These are phyloP conservation scores for Nothobranchius furzeri DNA, from an alignment of 2,113 vertebrate species.

Conservation along the genomic window DNA sequence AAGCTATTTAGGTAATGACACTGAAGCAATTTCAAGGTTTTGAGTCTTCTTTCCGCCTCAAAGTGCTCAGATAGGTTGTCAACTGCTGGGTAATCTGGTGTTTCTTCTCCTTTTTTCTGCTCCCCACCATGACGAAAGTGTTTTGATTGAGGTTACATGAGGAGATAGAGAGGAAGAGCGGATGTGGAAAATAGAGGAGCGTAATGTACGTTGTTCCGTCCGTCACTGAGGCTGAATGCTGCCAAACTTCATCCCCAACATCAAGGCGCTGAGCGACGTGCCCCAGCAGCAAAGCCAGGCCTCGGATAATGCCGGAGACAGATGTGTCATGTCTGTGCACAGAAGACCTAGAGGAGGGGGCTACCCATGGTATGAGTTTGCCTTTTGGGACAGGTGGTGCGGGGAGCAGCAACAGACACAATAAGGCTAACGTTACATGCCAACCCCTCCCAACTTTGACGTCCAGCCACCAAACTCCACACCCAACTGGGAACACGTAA, in stretches of 20 bases:
- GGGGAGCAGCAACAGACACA: constrained; percentile 62
- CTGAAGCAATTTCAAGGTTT: constrained; percentile 22
- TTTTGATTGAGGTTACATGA: constrained; percentile 39
- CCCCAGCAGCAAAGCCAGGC: constrained; percentile 48
- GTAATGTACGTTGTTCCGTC: constrained; percentile 5
- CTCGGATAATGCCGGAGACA: constrained; percentile 59
- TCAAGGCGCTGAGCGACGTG: constrained; percentile 44
- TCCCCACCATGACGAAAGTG: constrained; percentile 14
- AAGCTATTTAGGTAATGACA: constrained; percentile 10
- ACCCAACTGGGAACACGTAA: constrained; percentile 38
- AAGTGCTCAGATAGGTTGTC: constrained; percentile 13
- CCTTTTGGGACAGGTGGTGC: constrained; percentile 70
- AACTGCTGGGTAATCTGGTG: constrained; percentile 22
- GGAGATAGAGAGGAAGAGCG: neutral
- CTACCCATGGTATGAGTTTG: constrained; percentile 61
- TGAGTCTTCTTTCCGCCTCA: constrained; percentile 1
- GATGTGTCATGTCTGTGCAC: constrained; percentile 66
- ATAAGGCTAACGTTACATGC: constrained; percentile 72
- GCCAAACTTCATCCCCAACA: constrained; percentile 37
- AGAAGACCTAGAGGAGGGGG: constrained; percentile 27
- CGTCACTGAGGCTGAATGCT: constrained; percentile 12
- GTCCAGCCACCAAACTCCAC: constrained; percentile 15
- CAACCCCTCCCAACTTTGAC: constrained; percentile 12
- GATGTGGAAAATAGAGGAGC: neutral
- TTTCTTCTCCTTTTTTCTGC: constrained; percentile 15